Evolutionary conservation across 2,888 invertebrate genomes (phyloP), one percentile per base, ranked within the genome.

Genomic region (Sarcophaga carnaria): DNA sequence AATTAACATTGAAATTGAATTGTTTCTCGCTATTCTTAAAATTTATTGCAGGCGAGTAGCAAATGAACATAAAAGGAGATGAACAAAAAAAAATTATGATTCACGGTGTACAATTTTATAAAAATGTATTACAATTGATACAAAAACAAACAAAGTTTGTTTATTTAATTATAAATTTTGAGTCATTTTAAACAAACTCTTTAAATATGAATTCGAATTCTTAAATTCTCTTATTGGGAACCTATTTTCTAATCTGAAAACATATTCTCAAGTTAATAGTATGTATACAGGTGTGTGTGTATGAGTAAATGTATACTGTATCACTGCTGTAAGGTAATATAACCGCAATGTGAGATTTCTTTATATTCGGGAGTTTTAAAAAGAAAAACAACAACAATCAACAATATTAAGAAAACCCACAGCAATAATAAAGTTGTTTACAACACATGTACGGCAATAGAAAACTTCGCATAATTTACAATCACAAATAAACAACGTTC

Each of bases 1-100:
- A 76, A 62, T 49, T 64, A 80, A 59, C 80, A 85, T 85, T 81
- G 74, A 78, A 54, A 17, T 54, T 5, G 54, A 80, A 75, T 54
- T 47, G 78, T 59, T 79, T 79, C 37, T 37, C 2, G 37, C 47
- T 63, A 14, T 14, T 49, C 22, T 49, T 49, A 62, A 3, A 72
- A 59, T 72, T 60, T 67, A 27, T 72, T 17, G 54, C 74, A 66
- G 25, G n/a, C 49, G 54, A 3, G 14, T 54, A 54, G 14, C 1
- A 12, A 54, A 14, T 27, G 17, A 69, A 22, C 25, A 22, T 49
- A 70, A 12, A 70, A 14, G 54, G 54, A 54, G 17, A 64, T 6
- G 22, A 27, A 12, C 1, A 45, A 17, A 45, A 80, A 80, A 62
- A 66, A 22, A 63, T 45, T 71, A 85, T 85, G 78, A 86, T 79